Evolutionary conservation across 2,888 invertebrate species (phyloP), one percentile per base, ranked within the genome.

Genomic region (Trichogramma evanescens): DNA sequence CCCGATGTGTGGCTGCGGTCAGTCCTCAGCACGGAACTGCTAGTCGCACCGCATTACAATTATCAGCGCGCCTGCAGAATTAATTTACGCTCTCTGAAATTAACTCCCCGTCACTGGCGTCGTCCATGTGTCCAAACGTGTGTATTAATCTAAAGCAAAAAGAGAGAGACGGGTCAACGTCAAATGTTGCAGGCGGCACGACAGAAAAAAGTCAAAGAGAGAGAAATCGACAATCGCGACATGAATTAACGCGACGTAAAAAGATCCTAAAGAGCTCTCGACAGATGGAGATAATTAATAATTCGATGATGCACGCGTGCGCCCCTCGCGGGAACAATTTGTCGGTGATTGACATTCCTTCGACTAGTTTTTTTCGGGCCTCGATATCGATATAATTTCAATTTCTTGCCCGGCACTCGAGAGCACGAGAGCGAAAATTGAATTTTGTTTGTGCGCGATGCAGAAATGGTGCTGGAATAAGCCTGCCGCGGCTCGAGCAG

Each of bases 141-240:
- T 26, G 26, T 26, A 26, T 26, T 26, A 26, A 26, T 26, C 26
- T 26, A 26, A 26, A n/a, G 48, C 41, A 13, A 9, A 43, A 4
- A 41, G 41, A 48, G 50, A 52, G 39, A 51, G 52, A 48, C 10
- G 49, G 39, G 9, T 13, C 43, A 50, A 54, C 43, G 38, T 61
- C 61, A 56, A 58, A 63, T 51, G 63, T 56, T 51, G 65, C 68
- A 67, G 68, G 68, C 26, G 66, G 69, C 67, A 67, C 64, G 68
- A 70, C 66, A 68, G n/a, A 71, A 74, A 74, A 75, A 74, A 73
- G 71, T 72, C 71, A 72, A 71, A 70, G 69, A 63, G 55, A 58
- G 61, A 64, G 65, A 64, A 26, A 64, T 63, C 59, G 64, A 66
- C 58, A 64, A 63, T 62, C 62, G 61, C 59, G 58, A 59, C 61